phyloP scores from a whole-genome alignment of 2,888 invertebrate species.

The Drosophila paranaensis region DNA sequence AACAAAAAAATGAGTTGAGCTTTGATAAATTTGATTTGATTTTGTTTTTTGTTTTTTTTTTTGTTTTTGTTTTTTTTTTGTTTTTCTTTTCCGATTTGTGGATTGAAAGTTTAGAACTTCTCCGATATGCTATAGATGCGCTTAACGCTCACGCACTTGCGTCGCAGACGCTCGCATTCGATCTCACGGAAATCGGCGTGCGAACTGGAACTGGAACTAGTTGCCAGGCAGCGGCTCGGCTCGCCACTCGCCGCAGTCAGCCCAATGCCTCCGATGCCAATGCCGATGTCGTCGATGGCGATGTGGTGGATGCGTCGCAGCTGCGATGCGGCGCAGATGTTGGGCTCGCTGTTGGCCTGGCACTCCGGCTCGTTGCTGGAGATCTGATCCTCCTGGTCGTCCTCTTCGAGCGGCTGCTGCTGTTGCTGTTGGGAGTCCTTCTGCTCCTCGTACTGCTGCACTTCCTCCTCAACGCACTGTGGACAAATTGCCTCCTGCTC shows the following conservation, averaged over 20 bases:
- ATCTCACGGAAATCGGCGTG: conserved; percentile 83
- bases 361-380: conserved; percentile 31
- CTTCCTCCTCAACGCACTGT: conserved; percentile 61
- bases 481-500: conserved; percentile 39
- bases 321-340: conserved; percentile 57
- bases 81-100: conserved; percentile 7
- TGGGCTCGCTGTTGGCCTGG: conserved; percentile 63
- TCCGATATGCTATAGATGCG: conserved; percentile 85
- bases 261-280: conserved; percentile 50
- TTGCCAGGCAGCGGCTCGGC: conserved; percentile 48
- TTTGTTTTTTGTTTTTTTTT: conserved; percentile 10
- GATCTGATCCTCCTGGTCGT: conserved; percentile 26
- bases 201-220: conserved; percentile 69
- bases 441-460: conserved; percentile 11
- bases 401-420: not conserved
- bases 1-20: conserved; percentile 39
- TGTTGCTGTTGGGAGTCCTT: conserved; percentile 13
- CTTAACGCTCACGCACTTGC: conserved; percentile 84
- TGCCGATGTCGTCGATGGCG: conserved; percentile 70
- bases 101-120: conserved; percentile 75
- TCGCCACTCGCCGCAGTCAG: conserved; percentile 13
- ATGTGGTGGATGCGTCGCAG: conserved; percentile 67
- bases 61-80: not conserved
- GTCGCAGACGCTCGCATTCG: conserved; percentile 83
- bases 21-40: conserved; percentile 38